These are phyloP conservation scores for Misgurnus mizolepis DNA, from an alignment of 2,113 vertebrate genomes.

Conservation along the genomic window DNA sequence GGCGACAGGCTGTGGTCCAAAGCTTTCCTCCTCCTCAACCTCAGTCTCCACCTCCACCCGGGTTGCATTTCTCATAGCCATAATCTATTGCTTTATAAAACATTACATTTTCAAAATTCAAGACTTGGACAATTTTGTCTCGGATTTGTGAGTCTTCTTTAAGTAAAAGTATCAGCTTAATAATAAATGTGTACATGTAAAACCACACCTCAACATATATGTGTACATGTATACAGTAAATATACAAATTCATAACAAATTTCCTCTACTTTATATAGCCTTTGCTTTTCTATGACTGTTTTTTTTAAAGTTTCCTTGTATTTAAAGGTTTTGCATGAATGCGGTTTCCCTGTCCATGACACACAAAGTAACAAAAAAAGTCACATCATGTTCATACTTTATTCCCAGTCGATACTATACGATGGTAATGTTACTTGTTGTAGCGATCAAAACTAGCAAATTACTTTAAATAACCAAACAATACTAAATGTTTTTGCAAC, in stretches of 20 bases:
- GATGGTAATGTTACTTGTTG: not conserved
- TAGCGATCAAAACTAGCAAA: not conserved
- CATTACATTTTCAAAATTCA: not conserved
- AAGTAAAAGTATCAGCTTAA: too few species aligned
- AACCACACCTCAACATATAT: not conserved
- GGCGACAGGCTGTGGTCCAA: constrained; percentile 87
- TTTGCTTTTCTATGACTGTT: too few species aligned
- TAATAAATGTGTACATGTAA: not conserved
- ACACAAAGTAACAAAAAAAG: not conserved
- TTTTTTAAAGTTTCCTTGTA: not conserved
- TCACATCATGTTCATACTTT: not conserved
- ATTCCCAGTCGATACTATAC: too few species aligned
- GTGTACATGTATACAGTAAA: not conserved
- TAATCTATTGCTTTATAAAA: constrained; percentile 54
- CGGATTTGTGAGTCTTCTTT: too few species aligned
- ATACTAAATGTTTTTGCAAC: not conserved
- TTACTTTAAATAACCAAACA: not conserved
- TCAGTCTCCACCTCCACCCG: constrained; percentile 75
- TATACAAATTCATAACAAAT: too few species aligned
- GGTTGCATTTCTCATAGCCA: constrained; percentile 86
- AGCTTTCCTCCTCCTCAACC: constrained; percentile 88
- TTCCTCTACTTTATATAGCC: too few species aligned
- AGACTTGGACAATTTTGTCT: too few species aligned
- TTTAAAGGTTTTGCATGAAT: not conserved
- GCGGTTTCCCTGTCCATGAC: not conserved